A percentile compares a stretch with the other conserved stretches of the same genome.
phyloP scores from a whole-genome alignment of 2,113 vertebrate species.

The Tachuris rubrigastra region DNA sequence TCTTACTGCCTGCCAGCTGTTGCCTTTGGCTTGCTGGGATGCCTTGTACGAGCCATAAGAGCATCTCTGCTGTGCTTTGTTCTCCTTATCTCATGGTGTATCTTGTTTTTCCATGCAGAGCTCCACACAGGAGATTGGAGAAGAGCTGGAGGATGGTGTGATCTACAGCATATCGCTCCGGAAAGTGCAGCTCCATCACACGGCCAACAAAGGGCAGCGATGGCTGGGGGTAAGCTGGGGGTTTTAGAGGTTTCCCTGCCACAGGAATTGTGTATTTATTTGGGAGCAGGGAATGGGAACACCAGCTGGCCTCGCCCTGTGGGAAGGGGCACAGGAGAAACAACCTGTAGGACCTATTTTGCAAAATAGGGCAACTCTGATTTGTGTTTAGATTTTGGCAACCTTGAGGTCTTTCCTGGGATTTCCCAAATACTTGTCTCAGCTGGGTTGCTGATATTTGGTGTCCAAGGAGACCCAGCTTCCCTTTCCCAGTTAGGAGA shows the following conservation, averaged over 20 bases:
- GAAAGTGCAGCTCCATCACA: slow-evolving; percentile 92
- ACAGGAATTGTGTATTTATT: neutral
- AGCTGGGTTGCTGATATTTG: neutral
- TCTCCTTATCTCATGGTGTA: neutral
- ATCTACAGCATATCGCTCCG: slow-evolving; percentile 96
- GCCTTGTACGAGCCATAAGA: rapidly evolving
- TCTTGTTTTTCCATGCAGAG: slow-evolving; percentile 74
- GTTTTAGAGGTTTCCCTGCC: neutral
- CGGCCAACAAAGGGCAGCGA: slow-evolving; percentile 91
- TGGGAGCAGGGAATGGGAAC: neutral
- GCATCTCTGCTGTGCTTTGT: neutral
- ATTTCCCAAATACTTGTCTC: neutral
- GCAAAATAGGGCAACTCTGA: neutral
- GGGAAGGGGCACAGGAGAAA: neutral
- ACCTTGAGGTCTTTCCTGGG: neutral
- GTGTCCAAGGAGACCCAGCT: neutral
- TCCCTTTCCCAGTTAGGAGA: neutral
- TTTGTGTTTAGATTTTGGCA: neutral
- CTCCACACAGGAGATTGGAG: slow-evolving; percentile 97
- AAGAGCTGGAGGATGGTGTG: slow-evolving; percentile 93
- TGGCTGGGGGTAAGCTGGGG: slow-evolving; percentile 89
- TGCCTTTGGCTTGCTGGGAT: neutral
- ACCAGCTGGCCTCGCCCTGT: rapidly evolving
- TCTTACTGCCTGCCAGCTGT: neutral
- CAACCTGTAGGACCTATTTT: neutral